Percentiles rank a stretch among this genome's conserved stretches.
Evolutionary conservation across 1,140 invertebrate genomes (phyloP).

Genomic region (Habropoda laboriosa): DNA sequence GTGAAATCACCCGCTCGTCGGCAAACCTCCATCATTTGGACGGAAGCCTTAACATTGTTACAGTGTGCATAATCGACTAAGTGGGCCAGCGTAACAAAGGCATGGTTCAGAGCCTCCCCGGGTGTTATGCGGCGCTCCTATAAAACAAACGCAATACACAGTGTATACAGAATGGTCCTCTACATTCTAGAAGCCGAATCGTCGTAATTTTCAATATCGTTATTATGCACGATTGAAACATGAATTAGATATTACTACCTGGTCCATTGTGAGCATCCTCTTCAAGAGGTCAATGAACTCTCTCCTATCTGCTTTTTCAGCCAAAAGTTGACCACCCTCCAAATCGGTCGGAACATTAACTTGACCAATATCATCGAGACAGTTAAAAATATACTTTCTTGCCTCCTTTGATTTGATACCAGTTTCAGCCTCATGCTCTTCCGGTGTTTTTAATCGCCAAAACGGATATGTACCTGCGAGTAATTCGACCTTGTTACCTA

Average conservation of each 20-base stretch:
- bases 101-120: slow-evolving; percentile 96
- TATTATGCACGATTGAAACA: slow-evolving; percentile 5
- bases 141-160: slow-evolving; percentile 24
- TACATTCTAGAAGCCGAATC: background rate
- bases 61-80: slow-evolving; percentile 98
- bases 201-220: background rate
- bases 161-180: background rate
- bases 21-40: slow-evolving; percentile 98
- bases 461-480: slow-evolving; percentile 92
- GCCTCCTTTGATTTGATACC: slow-evolving; percentile 99
- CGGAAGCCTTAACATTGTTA: slow-evolving; percentile 96
- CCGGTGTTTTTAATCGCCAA: slow-evolving; percentile 98
- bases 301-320: slow-evolving; percentile 96
- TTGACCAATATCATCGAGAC: slow-evolving; percentile 98
- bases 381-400: slow-evolving; percentile 99
- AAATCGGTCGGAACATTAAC: slow-evolving; percentile 98
- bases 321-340: slow-evolving; percentile 96
- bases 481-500: no score
- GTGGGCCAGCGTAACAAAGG: slow-evolving; percentile 96
- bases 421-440: slow-evolving; percentile 99
- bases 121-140: slow-evolving; percentile 96
- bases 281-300: slow-evolving; percentile 99
- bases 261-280: slow-evolving; percentile 98
- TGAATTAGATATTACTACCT: slow-evolving; percentile 86
- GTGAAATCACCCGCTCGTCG: slow-evolving; percentile 85